Evolutionary conservation across 2,888 invertebrate genomes (phyloP), one percentile per base, ranked within the genome.

Genomic region (Polydrusus pterygomalis): DNA sequence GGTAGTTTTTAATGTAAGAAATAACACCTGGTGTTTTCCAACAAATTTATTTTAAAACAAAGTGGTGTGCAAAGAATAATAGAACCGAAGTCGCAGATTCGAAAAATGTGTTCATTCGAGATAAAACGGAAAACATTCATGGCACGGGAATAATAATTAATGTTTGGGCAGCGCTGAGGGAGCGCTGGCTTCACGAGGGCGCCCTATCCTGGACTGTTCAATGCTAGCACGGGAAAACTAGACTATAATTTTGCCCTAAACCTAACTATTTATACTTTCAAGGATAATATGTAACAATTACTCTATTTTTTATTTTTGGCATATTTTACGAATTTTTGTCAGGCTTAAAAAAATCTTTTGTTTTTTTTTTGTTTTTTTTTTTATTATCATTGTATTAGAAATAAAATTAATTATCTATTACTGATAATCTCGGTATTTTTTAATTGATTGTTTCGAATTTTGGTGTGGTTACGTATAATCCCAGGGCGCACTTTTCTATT

Each of bases 61-160:
- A 62, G 20, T 43, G 69, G 47, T 65, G 47, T 70, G 40, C 17
- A 75, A 75, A 75, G 70, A 75, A 70, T 75, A 75, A 75, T 75
- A 75, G 70, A 70, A 75, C 70, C 63, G 62, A 69, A 62, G 70
- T 71, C 54, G 71, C 67, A 58, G 67, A 67, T 71, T 75, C 75
- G 71, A 75, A 75, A 75, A 75, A 84, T 85, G 83, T 84, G 84
- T 85, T 84, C 83, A 85, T 84, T 81, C 83, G 81, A 81, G 82
- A 83, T 83, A 84, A 81, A 80, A 81, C 81, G 83, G 85, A 86
- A 86, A 85, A 86, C 86, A 85, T 85, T 83, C 83, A 84, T 82
- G 85, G 85, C 84, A 82, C 78, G 77, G 77, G 79, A 80, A 79
- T 81, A 87, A 87, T 87, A 86, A 87, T 87, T 86, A 86, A 85